A percentile compares a stretch with the other conserved stretches of the same genome.
These are phyloP conservation scores for Myzus persicae DNA, from an alignment of 1,140 invertebrate genomes.

Conservation along the genomic window DNA sequence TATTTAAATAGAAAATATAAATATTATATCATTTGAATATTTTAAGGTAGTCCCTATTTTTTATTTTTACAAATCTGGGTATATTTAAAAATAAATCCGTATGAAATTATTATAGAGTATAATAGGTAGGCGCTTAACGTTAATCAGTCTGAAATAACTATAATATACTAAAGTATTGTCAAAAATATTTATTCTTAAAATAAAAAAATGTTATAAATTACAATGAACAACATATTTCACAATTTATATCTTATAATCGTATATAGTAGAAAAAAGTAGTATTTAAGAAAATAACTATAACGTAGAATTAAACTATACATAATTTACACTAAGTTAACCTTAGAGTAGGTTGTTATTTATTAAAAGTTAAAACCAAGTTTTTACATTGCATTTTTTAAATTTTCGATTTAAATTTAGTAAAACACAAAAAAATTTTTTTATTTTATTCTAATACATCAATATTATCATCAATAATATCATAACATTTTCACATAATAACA, in stretches of 20 bases:
- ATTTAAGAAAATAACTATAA: background rate
- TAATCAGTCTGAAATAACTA: background rate
- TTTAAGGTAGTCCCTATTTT: no score
- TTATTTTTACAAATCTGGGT: no score
- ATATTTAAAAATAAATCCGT: background rate
- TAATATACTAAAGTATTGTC: background rate
- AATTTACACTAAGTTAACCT: no score
- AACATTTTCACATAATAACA: background rate
- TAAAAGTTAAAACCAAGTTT: background rate
- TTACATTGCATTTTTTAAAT: background rate
- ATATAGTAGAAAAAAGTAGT: background rate
- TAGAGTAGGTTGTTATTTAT: background rate
- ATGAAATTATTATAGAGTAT: background rate
- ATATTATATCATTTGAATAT: no score
- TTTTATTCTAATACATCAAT: background rate
- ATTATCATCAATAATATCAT: background rate
- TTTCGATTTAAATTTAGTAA: background rate
- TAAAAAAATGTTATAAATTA: no score
- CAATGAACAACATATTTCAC: background rate
- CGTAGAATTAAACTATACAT: background rate
- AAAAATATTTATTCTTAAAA: conserved; percentile 1
- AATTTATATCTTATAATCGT: background rate
- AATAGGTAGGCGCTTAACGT: background rate
- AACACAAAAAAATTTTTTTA: background rate
- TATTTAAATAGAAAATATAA: no score